Conservation (phyloP, 1,140 invertebrate species). For the Drosophila yakuba region DNA sequence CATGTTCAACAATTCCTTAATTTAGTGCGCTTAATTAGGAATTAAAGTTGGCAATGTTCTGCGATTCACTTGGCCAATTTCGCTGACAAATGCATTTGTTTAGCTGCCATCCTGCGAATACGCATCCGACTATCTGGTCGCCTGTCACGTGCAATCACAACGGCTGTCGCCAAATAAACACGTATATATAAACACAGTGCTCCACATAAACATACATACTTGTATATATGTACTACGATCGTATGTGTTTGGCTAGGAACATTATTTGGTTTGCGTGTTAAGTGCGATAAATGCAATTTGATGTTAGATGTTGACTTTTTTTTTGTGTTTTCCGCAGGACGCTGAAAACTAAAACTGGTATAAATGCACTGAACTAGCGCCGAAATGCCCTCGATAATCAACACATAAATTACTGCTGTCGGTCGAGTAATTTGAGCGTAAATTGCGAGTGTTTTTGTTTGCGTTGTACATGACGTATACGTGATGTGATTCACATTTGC, state of each 20-base stretch:
- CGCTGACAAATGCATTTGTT: slow-evolving; percentile 22
- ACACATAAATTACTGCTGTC: slow-evolving; percentile 67
- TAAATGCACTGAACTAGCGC: slow-evolving; percentile 30
- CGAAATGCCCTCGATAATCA: slow-evolving; percentile 65
- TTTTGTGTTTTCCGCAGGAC: slow-evolving; percentile 27
- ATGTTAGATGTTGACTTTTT: slow-evolving; percentile 32
- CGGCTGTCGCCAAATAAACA: slow-evolving; percentile 49
- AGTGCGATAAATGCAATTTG: slow-evolving; percentile 77
- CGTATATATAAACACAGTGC: slow-evolving; percentile 23
- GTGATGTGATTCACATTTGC: slow-evolving; percentile 52
- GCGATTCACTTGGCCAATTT: slow-evolving; percentile 17
- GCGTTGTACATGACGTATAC: slow-evolving; percentile 60
- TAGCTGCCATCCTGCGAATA: slow-evolving; percentile 10
- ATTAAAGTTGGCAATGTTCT: slow-evolving; percentile 2
- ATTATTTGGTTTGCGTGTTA: slow-evolving; percentile 73
- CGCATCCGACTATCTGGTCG: slow-evolving; percentile 36
- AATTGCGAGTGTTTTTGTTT: slow-evolving; percentile 32
- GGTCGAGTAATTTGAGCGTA: slow-evolving; percentile 54
- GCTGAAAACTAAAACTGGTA: slow-evolving; percentile 13
- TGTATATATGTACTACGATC: not conserved
- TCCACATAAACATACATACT: slow-evolving; percentile 5
- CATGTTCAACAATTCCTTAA: not conserved
- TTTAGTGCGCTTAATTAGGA: not conserved
- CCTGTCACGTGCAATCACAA: slow-evolving; percentile 41
- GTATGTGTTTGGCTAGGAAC: slow-evolving; percentile 17